A percentile compares a stretch with the other conserved stretches of the same genome.
phyloP scores from a whole-genome alignment of 2,113 vertebrate genomes.

The Cyanoramphus novaezelandiae region DNA sequence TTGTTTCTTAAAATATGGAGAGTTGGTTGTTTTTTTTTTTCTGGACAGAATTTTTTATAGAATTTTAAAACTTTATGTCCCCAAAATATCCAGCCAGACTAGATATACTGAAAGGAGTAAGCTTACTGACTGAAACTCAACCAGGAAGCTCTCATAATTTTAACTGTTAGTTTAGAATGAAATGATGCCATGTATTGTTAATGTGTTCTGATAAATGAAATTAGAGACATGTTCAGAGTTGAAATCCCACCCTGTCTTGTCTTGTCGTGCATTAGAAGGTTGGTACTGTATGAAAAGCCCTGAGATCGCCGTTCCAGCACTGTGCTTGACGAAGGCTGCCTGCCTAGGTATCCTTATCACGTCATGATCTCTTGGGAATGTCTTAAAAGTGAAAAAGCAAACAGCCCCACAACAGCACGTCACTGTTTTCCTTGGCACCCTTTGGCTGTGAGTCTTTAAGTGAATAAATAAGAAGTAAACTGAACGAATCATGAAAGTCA shows the following conservation, averaged over 20 bases:
- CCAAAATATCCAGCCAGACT: background rate
- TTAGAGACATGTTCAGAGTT: background rate
- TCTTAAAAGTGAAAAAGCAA: background rate
- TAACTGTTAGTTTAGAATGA: background rate
- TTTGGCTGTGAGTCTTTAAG: background rate
- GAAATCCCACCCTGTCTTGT: background rate
- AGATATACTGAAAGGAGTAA: background rate
- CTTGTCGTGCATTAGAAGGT: background rate
- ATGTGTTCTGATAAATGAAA: background rate
- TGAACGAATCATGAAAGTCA: background rate
- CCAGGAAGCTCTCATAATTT: background rate
- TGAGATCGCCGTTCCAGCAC: background rate
- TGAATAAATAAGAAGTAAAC: background rate
- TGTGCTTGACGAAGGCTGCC: background rate
- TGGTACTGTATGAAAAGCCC: background rate
- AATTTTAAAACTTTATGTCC: background rate
- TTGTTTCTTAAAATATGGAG: background rate
- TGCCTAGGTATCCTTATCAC: background rate
- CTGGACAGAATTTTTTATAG: background rate
- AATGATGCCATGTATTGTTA: background rate
- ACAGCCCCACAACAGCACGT: background rate
- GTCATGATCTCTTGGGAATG: background rate
- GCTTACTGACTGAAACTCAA: background rate
- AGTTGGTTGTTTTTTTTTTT: background rate
- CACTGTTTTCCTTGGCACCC: constrained; percentile 4